Conservation (phyloP, 2,888 invertebrate genomes). For the Macrosiphum euphorbiae region DNA sequence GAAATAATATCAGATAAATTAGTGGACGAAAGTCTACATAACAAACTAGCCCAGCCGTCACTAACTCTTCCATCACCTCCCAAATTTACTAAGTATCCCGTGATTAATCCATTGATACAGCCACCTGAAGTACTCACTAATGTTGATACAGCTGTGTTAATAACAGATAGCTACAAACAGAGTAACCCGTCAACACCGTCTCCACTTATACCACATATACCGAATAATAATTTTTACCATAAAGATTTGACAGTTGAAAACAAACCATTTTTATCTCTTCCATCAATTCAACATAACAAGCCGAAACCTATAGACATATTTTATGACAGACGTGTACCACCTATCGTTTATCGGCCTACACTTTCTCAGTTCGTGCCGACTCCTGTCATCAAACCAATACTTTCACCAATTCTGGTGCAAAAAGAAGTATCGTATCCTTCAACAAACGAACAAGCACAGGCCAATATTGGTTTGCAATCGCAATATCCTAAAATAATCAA, state of each 20-base stretch:
- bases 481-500: neutral
- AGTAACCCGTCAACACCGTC: neutral
- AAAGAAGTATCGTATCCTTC: neutral
- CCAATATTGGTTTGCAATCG: neutral
- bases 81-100: neutral
- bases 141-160: neutral
- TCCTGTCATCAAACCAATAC: neutral
- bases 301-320: neutral
- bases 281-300: neutral
- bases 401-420: neutral
- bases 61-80: neutral
- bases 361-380: neutral
- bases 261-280: neutral
- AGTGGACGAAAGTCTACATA: neutral
- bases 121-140: neutral
- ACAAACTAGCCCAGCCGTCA: neutral
- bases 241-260: neutral
- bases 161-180: neutral
- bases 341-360: neutral
- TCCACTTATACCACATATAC: neutral
- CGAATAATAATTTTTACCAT: neutral
- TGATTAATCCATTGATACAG: neutral
- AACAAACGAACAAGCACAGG: neutral
- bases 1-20: neutral
- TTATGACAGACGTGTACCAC: neutral